These are phyloP conservation scores for Heliconius sara DNA, from an alignment of 2,888 invertebrate species.

Conservation along the genomic window DNA sequence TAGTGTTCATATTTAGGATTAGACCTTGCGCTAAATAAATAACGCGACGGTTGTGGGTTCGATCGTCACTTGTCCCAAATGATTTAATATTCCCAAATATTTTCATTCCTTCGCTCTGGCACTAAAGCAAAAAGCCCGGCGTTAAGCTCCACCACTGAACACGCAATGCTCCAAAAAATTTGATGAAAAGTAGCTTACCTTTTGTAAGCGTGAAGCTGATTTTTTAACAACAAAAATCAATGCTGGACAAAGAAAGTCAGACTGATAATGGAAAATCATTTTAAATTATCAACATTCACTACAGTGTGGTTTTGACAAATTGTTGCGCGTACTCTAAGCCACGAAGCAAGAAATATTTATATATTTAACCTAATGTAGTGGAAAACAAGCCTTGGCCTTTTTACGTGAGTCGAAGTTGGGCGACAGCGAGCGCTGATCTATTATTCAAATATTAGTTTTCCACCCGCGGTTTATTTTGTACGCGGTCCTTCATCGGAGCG, in stretches of 20 bases:
- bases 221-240: too few species aligned
- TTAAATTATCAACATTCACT: not conserved
- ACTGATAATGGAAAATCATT: not conserved
- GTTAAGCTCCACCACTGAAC: too few species aligned
- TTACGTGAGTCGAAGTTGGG: constrained; percentile 30
- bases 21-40: too few species aligned
- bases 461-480: constrained; percentile 24
- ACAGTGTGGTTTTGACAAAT: not conserved
- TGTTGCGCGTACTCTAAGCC: not conserved
- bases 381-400: constrained; percentile 7
- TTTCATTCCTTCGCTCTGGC: too few species aligned
- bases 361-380: not conserved
- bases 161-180: too few species aligned
- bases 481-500: not conserved
- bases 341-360: not conserved
- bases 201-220: too few species aligned
- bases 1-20: too few species aligned
- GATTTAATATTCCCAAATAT: too few species aligned
- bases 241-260: not conserved
- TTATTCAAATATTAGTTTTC: constrained; percentile 51
- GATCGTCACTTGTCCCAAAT: too few species aligned
- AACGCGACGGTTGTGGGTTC: too few species aligned
- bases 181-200: too few species aligned
- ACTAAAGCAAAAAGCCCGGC: too few species aligned
- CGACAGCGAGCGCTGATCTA: constrained; percentile 46